Evolutionary conservation across 2,888 invertebrate species (phyloP).

Genomic region (Macrosoma leucophasiata): DNA sequence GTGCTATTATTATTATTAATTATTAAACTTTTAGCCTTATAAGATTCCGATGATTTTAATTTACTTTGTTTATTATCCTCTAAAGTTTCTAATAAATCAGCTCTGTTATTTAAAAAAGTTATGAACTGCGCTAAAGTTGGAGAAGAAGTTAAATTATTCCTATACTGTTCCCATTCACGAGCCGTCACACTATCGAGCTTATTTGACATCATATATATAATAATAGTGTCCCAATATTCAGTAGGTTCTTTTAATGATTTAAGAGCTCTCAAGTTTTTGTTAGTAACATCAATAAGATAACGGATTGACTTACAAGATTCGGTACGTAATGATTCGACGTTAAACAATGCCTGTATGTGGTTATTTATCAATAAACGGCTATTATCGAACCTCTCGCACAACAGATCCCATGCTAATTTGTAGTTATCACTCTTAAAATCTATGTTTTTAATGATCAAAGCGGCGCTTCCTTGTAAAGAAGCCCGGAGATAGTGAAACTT

Average conservation of each 20-base stretch:
- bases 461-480: slow-evolving; percentile 15
- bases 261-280: slow-evolving; percentile 16
- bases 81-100: slow-evolving; percentile 3
- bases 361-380: slow-evolving; percentile 12
- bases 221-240: slow-evolving; percentile 7
- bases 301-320: slow-evolving; percentile 5
- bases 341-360: slow-evolving; percentile 6
- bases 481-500: slow-evolving; percentile 20
- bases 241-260: slow-evolving; percentile 9
- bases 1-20: not conserved
- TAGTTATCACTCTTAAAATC: slow-evolving; percentile 18
- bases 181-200: slow-evolving; percentile 2
- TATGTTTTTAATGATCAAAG: slow-evolving; percentile 18
- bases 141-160: slow-evolving; percentile 6
- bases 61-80: not conserved
- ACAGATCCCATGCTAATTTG: slow-evolving; percentile 15
- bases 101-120: slow-evolving; percentile 10
- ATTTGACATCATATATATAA: slow-evolving; percentile 2
- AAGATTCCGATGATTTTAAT: not conserved
- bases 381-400: slow-evolving; percentile 18
- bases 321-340: slow-evolving; percentile 3
- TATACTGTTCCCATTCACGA: slow-evolving; percentile 8
- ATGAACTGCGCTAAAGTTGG: slow-evolving; percentile 3
- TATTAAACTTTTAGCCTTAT: slow-evolving; percentile 7
- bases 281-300: slow-evolving; percentile 1